These are phyloP conservation scores for Hippasteria phrygiana DNA, from an alignment of 53 echinoderm and acorn worm species.

Conservation along the genomic window DNA sequence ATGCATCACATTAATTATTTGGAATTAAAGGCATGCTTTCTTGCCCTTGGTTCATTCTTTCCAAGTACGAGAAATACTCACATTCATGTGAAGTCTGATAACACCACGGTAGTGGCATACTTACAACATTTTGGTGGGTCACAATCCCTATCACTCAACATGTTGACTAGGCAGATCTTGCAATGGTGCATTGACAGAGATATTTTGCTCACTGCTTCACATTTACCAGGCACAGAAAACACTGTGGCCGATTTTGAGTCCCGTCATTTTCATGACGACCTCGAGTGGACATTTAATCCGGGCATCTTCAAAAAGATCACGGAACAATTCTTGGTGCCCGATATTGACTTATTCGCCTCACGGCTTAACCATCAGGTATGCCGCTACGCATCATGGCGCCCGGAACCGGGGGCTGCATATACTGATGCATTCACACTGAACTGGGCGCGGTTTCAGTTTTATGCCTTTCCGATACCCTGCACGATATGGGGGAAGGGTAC, in stretches of 20 bases:
- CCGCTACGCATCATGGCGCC: constrained; percentile 53
- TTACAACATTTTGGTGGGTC: constrained; percentile 42
- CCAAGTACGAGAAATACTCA: background rate
- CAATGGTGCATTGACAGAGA: constrained; percentile 41
- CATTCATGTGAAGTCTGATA: too few relatives aligned
- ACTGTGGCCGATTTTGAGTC: constrained; percentile 30
- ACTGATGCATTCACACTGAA: constrained; percentile 61
- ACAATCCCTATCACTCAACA: constrained; percentile 12
- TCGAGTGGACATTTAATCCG: constrained; percentile 46
- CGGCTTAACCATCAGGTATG: constrained; percentile 57
- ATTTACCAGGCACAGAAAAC: constrained; percentile 54
- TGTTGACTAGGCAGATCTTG: constrained; percentile 43
- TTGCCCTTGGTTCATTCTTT: constrained; percentile 29
- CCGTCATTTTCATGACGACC: constrained; percentile 33
- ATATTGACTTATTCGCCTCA: constrained; percentile 68
- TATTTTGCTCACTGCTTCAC: too few relatives aligned
- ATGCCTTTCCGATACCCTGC: too few relatives aligned
- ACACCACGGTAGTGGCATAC: too few relatives aligned
- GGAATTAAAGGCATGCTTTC: constrained; percentile 31
- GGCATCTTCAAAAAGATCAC: constrained; percentile 21
- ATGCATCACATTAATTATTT: constrained; percentile 25
- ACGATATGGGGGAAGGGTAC: too few relatives aligned
- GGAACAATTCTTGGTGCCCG: constrained; percentile 6
- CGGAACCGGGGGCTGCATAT: constrained; percentile 48
- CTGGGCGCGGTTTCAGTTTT: constrained; percentile 36